Evolutionary conservation across 2,797 vertebrate genomes (phyloP), one percentile per base, ranked within the genome.

Genomic region (Labroides dimidiatus): DNA sequence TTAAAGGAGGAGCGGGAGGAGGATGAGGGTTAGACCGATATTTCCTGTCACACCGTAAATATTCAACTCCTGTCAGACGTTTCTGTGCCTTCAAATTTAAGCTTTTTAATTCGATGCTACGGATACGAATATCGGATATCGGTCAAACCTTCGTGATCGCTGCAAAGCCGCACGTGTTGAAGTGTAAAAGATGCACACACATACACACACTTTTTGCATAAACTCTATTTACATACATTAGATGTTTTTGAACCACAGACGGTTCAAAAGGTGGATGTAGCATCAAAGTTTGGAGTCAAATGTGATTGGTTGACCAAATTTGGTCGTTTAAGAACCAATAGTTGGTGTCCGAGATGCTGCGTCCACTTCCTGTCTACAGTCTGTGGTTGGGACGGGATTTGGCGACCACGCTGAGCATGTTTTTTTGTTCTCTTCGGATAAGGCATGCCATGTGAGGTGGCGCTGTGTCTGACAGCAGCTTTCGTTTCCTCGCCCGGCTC

Each of bases 141-240:
- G 5, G 73, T 78, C 56, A 24, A 82, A 72, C 67, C 60, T 67
- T 51, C 67, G 69, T 55, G 75, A 61, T 56, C 39, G 74, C 77
- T 48, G 3, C 63, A 36, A 69, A 80, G 77, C 77, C 50, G 61
- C 69, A 44, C 47, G 47, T 33, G 64, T 37, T 10, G 20, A 64
- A 10, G 48, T 78, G 58, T 37, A 58, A 44, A n/a, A 80, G 64
- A 74, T 55, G 55, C 23, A 30, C 63, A 56, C 43, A 73, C 37
- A 76, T 66, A 30, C 68, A 30, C 48, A 57, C 43, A 70, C 42
- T 14, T 27, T 85, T 75, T 87, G 78, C 75, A 84, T 82, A 82
- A 81, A 76, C 55, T 67, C 75, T 82, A 85, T 83, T 57, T 86
- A 81, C 76, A 84, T 63, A 86, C 62, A 61, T 77, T 70, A 20